phyloP scores from a whole-genome alignment of 2,888 invertebrate species.

The Coelopa pilipes region DNA sequence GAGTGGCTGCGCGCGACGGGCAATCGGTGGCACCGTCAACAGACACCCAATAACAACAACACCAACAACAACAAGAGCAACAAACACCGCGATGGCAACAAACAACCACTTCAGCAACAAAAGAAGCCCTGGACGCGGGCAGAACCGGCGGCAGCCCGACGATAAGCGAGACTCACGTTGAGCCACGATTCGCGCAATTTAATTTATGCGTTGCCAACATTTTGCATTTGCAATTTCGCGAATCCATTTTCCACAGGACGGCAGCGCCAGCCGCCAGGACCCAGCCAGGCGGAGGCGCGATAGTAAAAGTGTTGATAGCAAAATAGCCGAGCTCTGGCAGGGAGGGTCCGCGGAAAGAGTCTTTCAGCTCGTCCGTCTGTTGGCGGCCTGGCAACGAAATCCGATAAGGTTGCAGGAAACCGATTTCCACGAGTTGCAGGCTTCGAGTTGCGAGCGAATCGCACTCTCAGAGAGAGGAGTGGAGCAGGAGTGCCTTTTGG shows the following conservation, averaged over 20 bases:
- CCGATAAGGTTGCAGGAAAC: conserved; percentile 18
- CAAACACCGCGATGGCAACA: background rate
- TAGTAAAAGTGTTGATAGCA: conserved; percentile 31
- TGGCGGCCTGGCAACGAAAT: background rate
- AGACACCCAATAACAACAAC: conserved; percentile 2
- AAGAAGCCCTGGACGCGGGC: background rate
- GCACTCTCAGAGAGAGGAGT: background rate
- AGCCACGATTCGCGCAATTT: conserved; percentile 15
- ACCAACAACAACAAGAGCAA: conserved; percentile 12
- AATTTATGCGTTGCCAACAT: conserved; percentile 32
- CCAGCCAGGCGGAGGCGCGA: background rate
- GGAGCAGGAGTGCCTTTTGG: too few species aligned
- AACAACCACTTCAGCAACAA: conserved; percentile 26
- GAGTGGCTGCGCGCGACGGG: background rate
- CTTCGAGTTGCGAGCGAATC: background rate
- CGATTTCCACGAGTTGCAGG: background rate
- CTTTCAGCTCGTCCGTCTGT: background rate
- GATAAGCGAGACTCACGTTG: conserved; percentile 14
- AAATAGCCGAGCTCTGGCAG: background rate
- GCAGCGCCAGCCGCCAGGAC: conserved; percentile 13
- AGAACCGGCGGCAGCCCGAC: background rate
- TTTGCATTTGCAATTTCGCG: conserved; percentile 28
- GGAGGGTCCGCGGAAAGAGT: background rate
- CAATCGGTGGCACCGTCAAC: conserved; percentile 10
- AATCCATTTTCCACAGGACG: conserved; percentile 10